Evolutionary conservation across 2,888 invertebrate genomes (phyloP).

Genomic region (Nebria salina): DNA sequence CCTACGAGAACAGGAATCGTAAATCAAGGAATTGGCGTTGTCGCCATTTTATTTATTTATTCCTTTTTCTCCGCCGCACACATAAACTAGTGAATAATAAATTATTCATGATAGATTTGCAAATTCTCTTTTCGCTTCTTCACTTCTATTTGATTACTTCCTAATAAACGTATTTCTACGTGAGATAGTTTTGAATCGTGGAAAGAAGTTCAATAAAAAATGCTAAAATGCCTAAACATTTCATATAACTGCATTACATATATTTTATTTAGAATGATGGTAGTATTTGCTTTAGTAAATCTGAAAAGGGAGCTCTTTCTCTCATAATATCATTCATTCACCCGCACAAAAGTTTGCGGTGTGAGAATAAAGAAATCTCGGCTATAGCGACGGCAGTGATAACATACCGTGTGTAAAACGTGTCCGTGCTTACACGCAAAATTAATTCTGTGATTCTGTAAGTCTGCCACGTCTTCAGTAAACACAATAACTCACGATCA

Average conservation of each 20-base stretch:
- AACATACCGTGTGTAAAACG: neutral
- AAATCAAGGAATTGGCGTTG: neutral
- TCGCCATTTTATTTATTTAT: neutral
- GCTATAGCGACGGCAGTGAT: neutral
- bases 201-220: no score
- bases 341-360: neutral
- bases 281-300: no score
- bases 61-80: neutral
- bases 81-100: neutral
- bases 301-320: no score
- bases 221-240: no score
- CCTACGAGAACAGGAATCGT: neutral
- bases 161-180: no score
- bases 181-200: no score
- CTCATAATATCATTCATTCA: no score
- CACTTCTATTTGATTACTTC: no score
- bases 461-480: neutral
- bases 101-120: neutral
- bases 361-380: neutral
- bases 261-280: no score
- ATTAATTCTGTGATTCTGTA: neutral
- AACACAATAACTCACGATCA: neutral
- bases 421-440: neutral
- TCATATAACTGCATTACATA: no score
- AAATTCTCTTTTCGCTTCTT: neutral